Conservation (phyloP, 2,888 invertebrate genomes). For the Platycnemis pennipes region DNA sequence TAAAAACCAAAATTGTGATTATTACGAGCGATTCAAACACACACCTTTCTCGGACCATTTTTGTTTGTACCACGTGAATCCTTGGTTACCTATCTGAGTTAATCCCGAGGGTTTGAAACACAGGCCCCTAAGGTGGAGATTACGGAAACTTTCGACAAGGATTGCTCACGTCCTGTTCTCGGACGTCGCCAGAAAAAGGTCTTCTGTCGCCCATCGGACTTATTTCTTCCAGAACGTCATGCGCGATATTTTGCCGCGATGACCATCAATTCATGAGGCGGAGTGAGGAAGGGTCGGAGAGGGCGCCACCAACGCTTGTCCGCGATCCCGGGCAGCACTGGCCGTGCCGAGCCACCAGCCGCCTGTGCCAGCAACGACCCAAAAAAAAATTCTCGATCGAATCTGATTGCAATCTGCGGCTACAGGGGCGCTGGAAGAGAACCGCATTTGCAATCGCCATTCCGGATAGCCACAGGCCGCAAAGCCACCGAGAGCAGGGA, state of each 20-base stretch:
- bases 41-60: too few species aligned
- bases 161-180: not conserved
- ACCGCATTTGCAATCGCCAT: not conserved
- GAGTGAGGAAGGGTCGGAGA: too few species aligned
- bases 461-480: not conserved
- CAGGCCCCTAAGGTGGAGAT: too few species aligned
- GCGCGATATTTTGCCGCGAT: too few species aligned
- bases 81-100: too few species aligned
- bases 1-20: too few species aligned
- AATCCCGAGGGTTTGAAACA: not conserved
- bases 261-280: too few species aligned
- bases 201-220: not conserved
- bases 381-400: not conserved
- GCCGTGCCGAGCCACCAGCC: not conserved
- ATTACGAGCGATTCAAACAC: too few species aligned
- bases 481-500: not conserved
- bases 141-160: not conserved
- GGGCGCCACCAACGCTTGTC: not conserved
- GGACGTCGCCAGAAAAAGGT: not conserved
- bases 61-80: too few species aligned
- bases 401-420: slow-evolving; percentile 3
- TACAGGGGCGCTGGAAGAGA: not conserved
- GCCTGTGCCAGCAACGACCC: not conserved
- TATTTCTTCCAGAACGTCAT: not conserved
- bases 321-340: too few species aligned